Evolutionary conservation across 2,113 vertebrate genomes (phyloP).

Genomic region (Sorex fumeus): DNA sequence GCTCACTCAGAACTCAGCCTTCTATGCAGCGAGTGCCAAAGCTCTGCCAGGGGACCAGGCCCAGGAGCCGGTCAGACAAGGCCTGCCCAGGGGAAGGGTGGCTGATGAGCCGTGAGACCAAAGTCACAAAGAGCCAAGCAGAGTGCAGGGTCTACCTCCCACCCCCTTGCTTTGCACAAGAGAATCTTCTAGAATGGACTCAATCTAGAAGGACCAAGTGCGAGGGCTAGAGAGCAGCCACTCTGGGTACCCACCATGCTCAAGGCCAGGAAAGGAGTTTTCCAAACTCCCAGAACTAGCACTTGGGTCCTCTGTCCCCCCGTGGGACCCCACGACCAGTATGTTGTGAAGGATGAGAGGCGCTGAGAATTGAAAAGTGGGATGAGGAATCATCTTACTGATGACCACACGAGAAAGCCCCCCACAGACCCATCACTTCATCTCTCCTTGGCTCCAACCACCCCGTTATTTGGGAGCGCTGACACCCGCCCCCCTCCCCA

Average conservation of each 20-base stretch:
- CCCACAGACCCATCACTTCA: slow-evolving; percentile 86
- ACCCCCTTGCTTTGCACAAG: neutral
- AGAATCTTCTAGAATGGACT: neutral
- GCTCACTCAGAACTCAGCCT: neutral
- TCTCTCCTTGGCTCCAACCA: slow-evolving; percentile 87
- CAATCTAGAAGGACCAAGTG: neutral
- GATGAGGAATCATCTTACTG: slow-evolving; percentile 66
- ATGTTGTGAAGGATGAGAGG: neutral
- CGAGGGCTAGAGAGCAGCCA: neutral
- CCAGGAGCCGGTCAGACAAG: too few species aligned
- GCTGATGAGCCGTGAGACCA: neutral
- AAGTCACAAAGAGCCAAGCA: neutral
- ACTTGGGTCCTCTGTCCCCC: neutral
- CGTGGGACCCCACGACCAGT: neutral
- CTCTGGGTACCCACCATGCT: neutral
- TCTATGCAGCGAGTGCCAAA: neutral
- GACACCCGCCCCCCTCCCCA: slow-evolving; percentile 92
- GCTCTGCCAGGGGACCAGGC: neutral
- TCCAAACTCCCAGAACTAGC: neutral
- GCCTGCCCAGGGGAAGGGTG: neutral
- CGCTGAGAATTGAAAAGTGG: slow-evolving; percentile 40
- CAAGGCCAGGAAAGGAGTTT: neutral
- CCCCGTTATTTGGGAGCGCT: slow-evolving; percentile 91
- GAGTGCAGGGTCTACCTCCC: neutral
- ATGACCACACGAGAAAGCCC: slow-evolving; percentile 88